Evolutionary conservation across 2,888 invertebrate genomes (phyloP).

Genomic region (Scaptomyza reducta): DNA sequence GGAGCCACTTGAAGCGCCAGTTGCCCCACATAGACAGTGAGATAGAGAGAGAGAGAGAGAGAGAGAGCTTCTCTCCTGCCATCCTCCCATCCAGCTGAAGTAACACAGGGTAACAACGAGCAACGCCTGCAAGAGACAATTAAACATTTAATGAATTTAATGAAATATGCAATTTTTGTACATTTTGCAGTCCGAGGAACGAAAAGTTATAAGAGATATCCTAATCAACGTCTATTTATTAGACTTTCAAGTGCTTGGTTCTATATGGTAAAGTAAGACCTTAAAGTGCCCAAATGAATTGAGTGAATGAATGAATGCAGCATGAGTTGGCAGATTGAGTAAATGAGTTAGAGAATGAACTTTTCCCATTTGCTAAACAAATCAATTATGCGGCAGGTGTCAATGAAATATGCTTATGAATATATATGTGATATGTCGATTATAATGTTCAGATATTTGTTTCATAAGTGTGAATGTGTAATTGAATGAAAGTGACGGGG

Average conservation of each 20-base stretch:
- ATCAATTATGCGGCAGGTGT: conserved; percentile 44
- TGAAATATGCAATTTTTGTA: conserved; percentile 67
- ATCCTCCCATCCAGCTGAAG: too few relatives aligned
- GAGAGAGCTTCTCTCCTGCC: neutral
- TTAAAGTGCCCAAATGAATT: neutral
- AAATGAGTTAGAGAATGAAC: too few relatives aligned
- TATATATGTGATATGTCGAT: conserved; percentile 10
- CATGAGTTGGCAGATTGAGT: too few relatives aligned
- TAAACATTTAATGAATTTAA: conserved; percentile 77
- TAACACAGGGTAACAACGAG: neutral
- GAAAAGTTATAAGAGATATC: too few relatives aligned
- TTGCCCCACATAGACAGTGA: conserved; percentile 29
- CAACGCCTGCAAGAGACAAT: conserved; percentile 69
- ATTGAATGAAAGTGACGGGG: conserved; percentile 64
- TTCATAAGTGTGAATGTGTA: conserved; percentile 17
- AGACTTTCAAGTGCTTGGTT: too few relatives aligned
- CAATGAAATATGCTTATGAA: conserved; percentile 33
- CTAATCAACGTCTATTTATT: too few relatives aligned
- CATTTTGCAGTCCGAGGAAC: conserved; percentile 36
- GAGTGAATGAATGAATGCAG: conserved; percentile 9
- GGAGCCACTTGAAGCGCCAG: conserved; percentile 38
- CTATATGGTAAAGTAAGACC: too few relatives aligned
- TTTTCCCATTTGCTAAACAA: conserved; percentile 20
- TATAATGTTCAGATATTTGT: conserved; percentile 46
- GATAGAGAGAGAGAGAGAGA: neutral